These are phyloP conservation scores for Crotalus horridus DNA, from an alignment of 2,113 vertebrate species.

Conservation along the genomic window DNA sequence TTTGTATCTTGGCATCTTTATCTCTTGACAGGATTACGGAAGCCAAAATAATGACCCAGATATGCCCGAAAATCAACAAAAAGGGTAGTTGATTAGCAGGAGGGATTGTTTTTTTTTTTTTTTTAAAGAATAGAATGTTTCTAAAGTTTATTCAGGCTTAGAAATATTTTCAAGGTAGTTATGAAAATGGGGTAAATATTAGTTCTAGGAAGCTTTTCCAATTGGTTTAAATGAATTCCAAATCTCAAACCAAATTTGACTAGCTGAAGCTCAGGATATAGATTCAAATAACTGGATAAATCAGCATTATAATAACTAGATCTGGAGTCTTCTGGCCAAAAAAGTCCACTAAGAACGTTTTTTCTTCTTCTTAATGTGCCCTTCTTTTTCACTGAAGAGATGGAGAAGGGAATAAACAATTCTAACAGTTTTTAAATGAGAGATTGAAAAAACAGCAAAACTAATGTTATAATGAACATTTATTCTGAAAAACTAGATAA, in stretches of 20 bases:
- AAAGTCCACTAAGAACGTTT: not conserved
- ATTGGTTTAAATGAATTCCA: not conserved
- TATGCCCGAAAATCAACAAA: not conserved
- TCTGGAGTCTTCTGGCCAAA: not conserved
- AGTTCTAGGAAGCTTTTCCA: not conserved
- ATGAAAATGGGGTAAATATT: not conserved
- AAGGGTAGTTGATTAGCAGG: not conserved
- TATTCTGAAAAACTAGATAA: not conserved
- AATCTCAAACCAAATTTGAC: not conserved
- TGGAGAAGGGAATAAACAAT: not conserved
- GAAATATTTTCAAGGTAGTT: not conserved
- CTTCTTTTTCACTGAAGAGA: not conserved
- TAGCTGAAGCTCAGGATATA: not conserved
- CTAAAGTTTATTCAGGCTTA: not conserved
- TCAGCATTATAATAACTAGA: not conserved
- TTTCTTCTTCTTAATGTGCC: not conserved
- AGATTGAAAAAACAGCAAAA: not conserved
- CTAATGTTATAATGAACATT: not conserved
- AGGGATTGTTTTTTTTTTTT: not conserved
- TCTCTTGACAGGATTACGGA: not conserved
- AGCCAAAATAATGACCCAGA: not conserved
- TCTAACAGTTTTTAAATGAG: not conserved
- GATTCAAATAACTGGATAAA: not conserved
- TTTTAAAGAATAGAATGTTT: not conserved
- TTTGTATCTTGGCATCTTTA: not conserved